Evolutionary conservation across 2,797 vertebrate genomes (phyloP).

Genomic region (Choloepus didactylus): DNA sequence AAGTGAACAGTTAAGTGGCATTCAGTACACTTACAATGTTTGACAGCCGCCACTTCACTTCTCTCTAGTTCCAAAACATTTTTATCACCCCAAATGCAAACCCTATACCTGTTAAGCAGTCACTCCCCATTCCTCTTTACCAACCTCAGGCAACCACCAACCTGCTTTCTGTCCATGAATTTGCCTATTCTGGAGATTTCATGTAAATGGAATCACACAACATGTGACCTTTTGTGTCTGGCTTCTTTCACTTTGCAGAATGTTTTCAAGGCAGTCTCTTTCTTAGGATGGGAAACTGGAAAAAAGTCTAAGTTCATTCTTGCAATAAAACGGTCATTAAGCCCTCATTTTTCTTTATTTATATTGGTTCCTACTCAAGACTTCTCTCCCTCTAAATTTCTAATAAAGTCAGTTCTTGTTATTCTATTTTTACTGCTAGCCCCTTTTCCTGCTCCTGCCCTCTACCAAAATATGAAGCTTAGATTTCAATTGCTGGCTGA

Average conservation of each 20-base stretch:
- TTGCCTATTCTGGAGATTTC: neutral
- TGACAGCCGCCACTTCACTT: too few relatives aligned
- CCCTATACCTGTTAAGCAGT: too few relatives aligned
- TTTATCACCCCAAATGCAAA: neutral
- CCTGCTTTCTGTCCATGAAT: neutral
- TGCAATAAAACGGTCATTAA: neutral
- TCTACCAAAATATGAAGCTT: neutral
- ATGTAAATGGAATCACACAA: neutral
- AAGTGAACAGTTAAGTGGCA: too few relatives aligned
- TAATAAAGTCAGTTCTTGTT: neutral
- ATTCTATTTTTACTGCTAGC: conserved; percentile 48
- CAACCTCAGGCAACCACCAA: neutral
- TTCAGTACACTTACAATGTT: neutral
- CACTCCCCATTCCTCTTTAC: neutral
- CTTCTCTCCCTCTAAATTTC: conserved; percentile 54
- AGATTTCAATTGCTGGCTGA: neutral
- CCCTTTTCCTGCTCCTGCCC: neutral
- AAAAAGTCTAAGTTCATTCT: neutral
- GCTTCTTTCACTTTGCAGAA: neutral
- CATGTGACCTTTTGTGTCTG: neutral
- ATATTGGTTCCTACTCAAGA: conserved; percentile 19
- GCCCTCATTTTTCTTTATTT: conserved; percentile 14
- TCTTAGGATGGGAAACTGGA: neutral
- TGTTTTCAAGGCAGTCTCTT: neutral
- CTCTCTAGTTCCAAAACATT: too few relatives aligned